These are phyloP conservation scores for Hemithea aestivaria DNA, from an alignment of 2,888 invertebrate species.

Conservation along the genomic window DNA sequence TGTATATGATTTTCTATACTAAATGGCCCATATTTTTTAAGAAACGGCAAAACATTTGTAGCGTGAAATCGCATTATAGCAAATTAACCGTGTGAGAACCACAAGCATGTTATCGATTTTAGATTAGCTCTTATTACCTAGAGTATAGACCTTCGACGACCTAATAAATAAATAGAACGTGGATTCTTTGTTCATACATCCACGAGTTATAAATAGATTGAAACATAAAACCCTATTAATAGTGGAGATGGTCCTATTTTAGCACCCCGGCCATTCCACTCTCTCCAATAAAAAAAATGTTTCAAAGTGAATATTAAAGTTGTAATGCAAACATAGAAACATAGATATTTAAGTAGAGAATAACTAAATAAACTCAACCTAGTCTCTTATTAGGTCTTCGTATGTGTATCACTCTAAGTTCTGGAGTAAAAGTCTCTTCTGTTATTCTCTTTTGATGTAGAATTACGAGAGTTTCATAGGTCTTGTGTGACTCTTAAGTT, in stretches of 20 bases:
- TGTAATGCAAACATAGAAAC: too few relatives aligned
- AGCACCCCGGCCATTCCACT: too few relatives aligned
- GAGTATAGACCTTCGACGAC: constrained; percentile 34
- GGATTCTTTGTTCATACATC: constrained; percentile 11
- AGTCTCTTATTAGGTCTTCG: too few relatives aligned
- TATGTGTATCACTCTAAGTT: too few relatives aligned
- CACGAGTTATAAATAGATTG: too few relatives aligned
- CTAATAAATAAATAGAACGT: constrained; percentile 30
- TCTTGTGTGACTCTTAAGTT: constrained; percentile 11
- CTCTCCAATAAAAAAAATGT: constrained; percentile 10
- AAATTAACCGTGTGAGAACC: constrained; percentile 46
- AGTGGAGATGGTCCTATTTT: too few relatives aligned
- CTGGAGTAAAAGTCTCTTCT: too few relatives aligned
- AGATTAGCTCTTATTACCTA: constrained; percentile 50
- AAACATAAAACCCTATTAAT: too few relatives aligned
- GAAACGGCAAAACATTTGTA: constrained; percentile 37
- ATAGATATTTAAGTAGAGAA: too few relatives aligned
- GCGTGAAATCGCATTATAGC: constrained; percentile 38
- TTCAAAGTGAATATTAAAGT: too few relatives aligned
- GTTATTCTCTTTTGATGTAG: not conserved
- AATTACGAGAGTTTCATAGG: constrained; percentile 8
- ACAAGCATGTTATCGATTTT: constrained; percentile 51
- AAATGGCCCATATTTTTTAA: constrained; percentile 22
- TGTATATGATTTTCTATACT: constrained; percentile 7
- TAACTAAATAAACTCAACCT: too few relatives aligned